Conservation (phyloP, 2,113 vertebrate genomes). For the Hydropotes inermis region DNA sequence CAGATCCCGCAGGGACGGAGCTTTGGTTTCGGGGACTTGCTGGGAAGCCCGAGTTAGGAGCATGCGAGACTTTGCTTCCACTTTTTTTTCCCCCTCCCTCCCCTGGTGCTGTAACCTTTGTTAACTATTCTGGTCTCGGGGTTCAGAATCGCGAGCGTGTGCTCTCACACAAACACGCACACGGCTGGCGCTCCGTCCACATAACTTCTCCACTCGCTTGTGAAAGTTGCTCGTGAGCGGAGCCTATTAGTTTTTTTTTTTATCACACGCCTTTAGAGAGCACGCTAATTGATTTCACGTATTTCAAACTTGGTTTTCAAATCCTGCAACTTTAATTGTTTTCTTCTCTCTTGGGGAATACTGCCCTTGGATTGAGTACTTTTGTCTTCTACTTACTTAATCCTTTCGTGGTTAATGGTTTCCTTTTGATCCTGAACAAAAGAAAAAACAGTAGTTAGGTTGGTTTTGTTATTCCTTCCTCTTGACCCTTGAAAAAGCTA, state of each 20-base stretch:
- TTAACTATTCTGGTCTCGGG: background rate
- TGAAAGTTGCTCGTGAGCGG: slow-evolving; percentile 59
- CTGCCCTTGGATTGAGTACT: background rate
- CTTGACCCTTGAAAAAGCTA: background rate
- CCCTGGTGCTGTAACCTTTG: slow-evolving; percentile 34
- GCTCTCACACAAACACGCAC: background rate
- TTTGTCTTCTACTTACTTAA: slow-evolving; percentile 27
- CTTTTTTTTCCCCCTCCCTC: background rate
- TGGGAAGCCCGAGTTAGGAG: background rate
- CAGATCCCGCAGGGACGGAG: background rate
- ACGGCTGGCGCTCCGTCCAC: background rate
- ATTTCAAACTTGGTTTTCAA: slow-evolving; percentile 27
- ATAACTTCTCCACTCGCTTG: background rate
- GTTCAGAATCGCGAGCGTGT: background rate
- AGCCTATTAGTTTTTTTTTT: background rate
- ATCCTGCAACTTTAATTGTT: background rate
- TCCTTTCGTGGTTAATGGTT: background rate
- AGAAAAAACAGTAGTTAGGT: slow-evolving; percentile 24
- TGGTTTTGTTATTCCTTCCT: slow-evolving; percentile 20
- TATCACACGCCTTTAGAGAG: background rate
- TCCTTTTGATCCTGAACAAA: slow-evolving; percentile 54
- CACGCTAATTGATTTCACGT: background rate
- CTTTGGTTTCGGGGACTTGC: slow-evolving; percentile 33
- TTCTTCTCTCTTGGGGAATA: background rate
- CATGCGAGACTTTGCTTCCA: slow-evolving; percentile 44